Evolutionary conservation across 1,140 invertebrate genomes (phyloP).

Genomic region (Bombus sibiricus): DNA sequence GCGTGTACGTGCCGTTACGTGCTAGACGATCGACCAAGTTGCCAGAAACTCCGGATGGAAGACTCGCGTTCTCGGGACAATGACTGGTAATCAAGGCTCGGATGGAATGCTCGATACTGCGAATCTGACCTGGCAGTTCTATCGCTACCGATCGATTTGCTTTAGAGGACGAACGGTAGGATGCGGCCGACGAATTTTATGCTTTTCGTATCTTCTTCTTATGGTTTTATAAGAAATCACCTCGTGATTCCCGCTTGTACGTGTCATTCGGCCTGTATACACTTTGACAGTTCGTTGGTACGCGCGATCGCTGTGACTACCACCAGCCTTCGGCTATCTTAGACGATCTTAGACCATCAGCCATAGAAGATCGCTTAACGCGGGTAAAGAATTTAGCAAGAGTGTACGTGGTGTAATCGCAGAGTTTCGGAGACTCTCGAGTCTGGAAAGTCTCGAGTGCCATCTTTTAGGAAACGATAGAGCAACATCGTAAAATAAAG

Average conservation of each 20-base stretch:
- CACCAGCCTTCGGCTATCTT: no score
- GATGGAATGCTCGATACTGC: constrained; percentile 54
- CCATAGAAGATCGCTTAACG: no score
- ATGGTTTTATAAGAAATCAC: no score
- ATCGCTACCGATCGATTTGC: no score
- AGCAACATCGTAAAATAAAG: not conserved
- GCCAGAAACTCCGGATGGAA: constrained; percentile 30
- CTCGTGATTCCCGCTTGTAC: no score
- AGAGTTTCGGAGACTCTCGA: not conserved
- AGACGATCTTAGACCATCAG: no score
- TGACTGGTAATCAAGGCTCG: constrained; percentile 60
- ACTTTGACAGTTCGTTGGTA: no score
- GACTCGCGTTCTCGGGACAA: constrained; percentile 35
- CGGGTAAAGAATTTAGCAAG: no score
- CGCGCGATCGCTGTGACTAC: no score
- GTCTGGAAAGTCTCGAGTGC: not conserved
- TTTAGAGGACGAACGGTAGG: not conserved
- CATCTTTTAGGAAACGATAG: constrained; percentile 6
- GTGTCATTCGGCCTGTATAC: no score
- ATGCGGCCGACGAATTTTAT: no score
- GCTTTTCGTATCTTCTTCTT: no score
- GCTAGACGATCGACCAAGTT: constrained; percentile 59
- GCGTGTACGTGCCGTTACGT: constrained; percentile 57
- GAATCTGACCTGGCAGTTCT: not conserved
- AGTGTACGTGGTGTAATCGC: not conserved